Evolutionary conservation across 2,113 vertebrate species (phyloP), one percentile per base, ranked within the genome.

Genomic region (Acanthochromis polyacanthus): DNA sequence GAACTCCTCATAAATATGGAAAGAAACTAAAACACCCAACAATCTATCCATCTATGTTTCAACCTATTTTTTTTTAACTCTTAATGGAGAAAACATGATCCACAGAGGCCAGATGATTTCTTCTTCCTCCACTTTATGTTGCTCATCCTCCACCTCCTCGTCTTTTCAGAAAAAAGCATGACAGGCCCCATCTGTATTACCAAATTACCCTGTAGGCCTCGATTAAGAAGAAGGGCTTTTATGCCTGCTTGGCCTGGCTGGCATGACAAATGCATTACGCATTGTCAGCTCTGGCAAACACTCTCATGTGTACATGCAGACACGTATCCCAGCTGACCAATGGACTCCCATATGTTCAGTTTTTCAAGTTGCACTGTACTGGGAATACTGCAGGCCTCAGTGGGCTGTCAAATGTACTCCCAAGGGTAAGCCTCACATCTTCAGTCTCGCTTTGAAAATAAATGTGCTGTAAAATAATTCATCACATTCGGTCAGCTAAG

Each of bases 111-210:
- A 71, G 32, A 75, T 80, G 50, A 78, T 53, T 86, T 67, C 51
- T 30, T 75, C 68, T 50, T 61, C 61, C 62, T 64, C 68, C 66
- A 80, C 79, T 20, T 67, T 56, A 55, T 73, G 53, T 82, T 81
- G 40, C 66, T 84, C 70, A 64, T 81, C 74, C 48, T 82, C 80
- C 69, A 78, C 71, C 58, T 69, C 45, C 53, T 74, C 45, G 48
- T 71, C 61, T 68, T 77, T 83, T 77, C 70, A 85, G 69, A 82
- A 73, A 82, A 73, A 77, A 84, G 57, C 79, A 68, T 83, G 79
- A 82, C 80, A 86, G 79, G 77, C 61, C 83, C 75, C 90, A 84
- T 87, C 85, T 90, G 88, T 86, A 90, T 90, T 86, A 89, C 76
- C 38, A 30, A 78, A 86, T 88, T 62, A 86, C 82, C 80, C 84